Evolutionary conservation across 2,797 vertebrate genomes (phyloP), one percentile per base, ranked within the genome.

Genomic region (Chiloscyllium punctatum): DNA sequence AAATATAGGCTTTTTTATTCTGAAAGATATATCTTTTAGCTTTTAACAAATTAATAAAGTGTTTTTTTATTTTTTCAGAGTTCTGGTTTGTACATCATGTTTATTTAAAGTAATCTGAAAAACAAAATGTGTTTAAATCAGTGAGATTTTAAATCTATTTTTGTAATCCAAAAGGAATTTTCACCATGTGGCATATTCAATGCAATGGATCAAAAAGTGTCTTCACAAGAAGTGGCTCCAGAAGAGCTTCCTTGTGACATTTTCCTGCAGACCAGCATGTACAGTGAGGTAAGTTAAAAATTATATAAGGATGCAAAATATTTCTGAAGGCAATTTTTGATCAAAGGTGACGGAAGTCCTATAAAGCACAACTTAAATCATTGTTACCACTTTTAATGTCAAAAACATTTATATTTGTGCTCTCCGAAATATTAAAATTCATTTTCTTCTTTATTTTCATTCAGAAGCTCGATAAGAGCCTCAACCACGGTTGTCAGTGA

Each of bases 151-250:
- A 51, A 21, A 94, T 95, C 9, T 77, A 42, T 23, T 62, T 23
- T 91, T 90, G 30, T 18, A 51, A 30, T 33, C 48, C 74, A 94
- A 57, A 71, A 95, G 88, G 88, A 95, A 37, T 77, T 62, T 95
- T 33, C 30, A 6, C 77, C 30, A 4, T 25, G 2, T 21, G 62
- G 71, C 74, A 37, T 77, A 62, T 27, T 95, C 11, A 51, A 79
- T 79, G 30, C 27, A 1, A 21, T 77, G 48, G 30, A 37, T 9
- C 48, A 95, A 37, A 91, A 62, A 57, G 7, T 51, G 7, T 42
- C 57, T n/a, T 37, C 18, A 53, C 21, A n/a, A 25, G 7, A 9
- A 33, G 13, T 72, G 62, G 48, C 18, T n/a, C 57, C 95, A 42
- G 95, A 87, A 33, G 5, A 95, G 4, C 94, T n/a, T 68, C 57